A percentile compares a stretch with the other conserved stretches of the same genome.
Evolutionary conservation across 2,113 vertebrate genomes (phyloP).

Genomic region (Lanius collurio): DNA sequence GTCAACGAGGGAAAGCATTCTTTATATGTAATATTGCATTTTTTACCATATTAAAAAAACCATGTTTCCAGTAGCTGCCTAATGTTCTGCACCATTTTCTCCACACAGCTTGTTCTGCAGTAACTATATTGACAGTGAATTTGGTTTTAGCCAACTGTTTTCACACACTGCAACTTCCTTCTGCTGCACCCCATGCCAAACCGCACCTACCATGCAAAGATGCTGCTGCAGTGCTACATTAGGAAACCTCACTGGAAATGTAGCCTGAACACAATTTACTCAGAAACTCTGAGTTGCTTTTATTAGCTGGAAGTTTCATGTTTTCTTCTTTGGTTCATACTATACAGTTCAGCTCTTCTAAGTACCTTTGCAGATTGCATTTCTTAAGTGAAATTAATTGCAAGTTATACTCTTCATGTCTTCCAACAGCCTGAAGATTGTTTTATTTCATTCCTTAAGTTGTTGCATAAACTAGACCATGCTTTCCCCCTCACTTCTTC

Average conservation of each 20-base stretch:
- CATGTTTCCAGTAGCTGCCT: background rate
- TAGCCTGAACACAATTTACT: background rate
- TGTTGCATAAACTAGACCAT: background rate
- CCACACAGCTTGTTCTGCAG: background rate
- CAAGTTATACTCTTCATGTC: background rate
- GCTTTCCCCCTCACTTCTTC: background rate
- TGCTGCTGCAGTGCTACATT: background rate
- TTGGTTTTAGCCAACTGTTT: background rate
- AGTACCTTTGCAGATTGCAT: background rate
- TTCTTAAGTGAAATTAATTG: background rate
- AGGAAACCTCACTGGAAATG: background rate
- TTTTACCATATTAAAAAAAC: background rate
- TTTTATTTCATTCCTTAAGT: background rate
- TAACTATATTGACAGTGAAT: background rate
- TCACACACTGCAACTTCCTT: background rate
- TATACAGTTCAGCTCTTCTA: background rate
- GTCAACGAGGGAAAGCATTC: background rate
- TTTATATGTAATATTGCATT: background rate
- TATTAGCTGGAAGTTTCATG: background rate
- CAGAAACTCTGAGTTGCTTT: background rate
- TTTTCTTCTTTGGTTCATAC: background rate
- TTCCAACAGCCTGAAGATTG: background rate
- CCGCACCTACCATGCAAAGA: background rate
- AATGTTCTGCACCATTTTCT: background rate
- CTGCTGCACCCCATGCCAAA: background rate